Conservation (phyloP, 2,113 vertebrate species). For the human region DNA sequence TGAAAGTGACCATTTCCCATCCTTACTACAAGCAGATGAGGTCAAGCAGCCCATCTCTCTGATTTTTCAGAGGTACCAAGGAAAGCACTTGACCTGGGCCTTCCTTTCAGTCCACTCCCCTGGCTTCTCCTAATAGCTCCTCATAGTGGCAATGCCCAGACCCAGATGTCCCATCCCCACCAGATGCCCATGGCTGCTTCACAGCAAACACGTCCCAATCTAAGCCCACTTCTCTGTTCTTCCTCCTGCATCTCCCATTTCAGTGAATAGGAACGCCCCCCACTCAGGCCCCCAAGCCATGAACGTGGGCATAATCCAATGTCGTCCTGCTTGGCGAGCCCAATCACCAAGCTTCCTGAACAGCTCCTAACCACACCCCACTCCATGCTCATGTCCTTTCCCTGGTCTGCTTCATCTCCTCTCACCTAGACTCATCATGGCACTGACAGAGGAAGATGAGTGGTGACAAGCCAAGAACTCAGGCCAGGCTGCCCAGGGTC, state of each 20-base stretch:
- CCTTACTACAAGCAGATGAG: not conserved
- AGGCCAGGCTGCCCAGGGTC: not conserved
- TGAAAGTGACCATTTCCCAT: not conserved
- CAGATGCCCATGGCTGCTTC: not conserved
- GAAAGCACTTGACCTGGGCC: not conserved
- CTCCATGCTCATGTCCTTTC: not conserved
- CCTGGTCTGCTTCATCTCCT: not conserved
- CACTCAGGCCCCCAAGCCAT: no score
- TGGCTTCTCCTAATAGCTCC: not conserved
- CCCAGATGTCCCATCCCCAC: not conserved
- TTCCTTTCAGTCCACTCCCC: not conserved
- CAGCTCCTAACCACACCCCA: not conserved
- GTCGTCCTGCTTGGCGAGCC: not conserved
- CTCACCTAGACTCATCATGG: not conserved
- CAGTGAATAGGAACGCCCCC: not conserved
- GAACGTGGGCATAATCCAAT: not conserved
- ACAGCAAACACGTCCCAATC: not conserved
- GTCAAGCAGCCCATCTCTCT: not conserved
- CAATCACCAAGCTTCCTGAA: not conserved
- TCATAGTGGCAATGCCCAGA: not conserved
- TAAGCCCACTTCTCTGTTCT: not conserved
- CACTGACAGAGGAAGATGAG: not conserved
- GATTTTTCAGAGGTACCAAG: not conserved
- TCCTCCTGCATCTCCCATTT: not conserved
- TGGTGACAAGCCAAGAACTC: conserved; percentile 28